Evolutionary conservation across 2,888 invertebrate species (phyloP).

Genomic region (Pachycephus smyrnensis): DNA sequence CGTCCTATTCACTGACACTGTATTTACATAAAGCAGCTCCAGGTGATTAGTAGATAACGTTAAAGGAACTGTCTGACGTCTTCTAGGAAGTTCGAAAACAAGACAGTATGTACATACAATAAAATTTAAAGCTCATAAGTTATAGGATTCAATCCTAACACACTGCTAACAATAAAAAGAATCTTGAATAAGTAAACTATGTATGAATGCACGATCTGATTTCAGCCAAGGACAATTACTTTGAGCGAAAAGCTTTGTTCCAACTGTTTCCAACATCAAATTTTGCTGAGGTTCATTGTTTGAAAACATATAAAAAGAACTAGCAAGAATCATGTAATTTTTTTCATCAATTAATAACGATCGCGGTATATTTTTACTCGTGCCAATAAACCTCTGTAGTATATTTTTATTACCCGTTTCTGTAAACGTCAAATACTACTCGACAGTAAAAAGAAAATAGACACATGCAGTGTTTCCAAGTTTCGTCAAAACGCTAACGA

Average conservation of each 20-base stretch:
- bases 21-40: background rate
- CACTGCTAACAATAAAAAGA: background rate
- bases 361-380: background rate
- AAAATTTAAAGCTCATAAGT: background rate
- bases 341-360: too few species aligned
- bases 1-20: background rate
- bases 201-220: background rate
- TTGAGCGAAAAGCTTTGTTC: background rate
- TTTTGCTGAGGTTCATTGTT: too few species aligned
- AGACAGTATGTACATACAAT: constrained; percentile 19
- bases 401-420: background rate
- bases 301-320: too few species aligned
- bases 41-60: background rate
- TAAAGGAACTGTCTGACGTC: background rate
- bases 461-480: background rate
- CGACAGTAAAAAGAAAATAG: background rate
- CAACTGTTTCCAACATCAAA: background rate
- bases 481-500: background rate
- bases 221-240: background rate
- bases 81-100: constrained; percentile 7
- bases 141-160: background rate
- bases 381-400: background rate
- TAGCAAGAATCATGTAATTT: too few species aligned
- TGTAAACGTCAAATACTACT: background rate
- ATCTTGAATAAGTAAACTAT: background rate